Evolutionary conservation across 1,140 invertebrate species (phyloP).

Genomic region (Calosoma granatense): DNA sequence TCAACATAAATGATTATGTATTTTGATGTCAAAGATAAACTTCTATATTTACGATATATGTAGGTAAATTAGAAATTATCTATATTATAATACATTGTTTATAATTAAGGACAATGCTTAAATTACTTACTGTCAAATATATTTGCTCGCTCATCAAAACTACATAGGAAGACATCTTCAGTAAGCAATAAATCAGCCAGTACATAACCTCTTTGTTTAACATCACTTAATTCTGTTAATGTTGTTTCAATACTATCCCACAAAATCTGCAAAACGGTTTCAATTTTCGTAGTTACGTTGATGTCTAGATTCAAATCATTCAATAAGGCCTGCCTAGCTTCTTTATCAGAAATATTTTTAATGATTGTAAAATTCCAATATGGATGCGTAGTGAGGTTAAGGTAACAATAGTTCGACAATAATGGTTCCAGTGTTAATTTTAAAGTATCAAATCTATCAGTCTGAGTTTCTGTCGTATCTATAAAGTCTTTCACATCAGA

Average conservation of each 20-base stretch:
- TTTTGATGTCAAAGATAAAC: neutral
- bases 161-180: slow-evolving; percentile 12
- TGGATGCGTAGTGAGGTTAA: neutral
- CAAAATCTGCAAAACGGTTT: neutral
- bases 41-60: neutral
- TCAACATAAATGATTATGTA: slow-evolving; percentile 8
- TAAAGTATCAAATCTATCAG: slow-evolving; percentile 11
- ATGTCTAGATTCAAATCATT: neutral
- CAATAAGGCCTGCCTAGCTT: slow-evolving; percentile 4
- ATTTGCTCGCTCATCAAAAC: slow-evolving; percentile 5
- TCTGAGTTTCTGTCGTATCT: slow-evolving; percentile 8
- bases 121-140: neutral
- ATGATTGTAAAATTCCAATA: slow-evolving; percentile 4
- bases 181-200: slow-evolving; percentile 9
- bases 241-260: neutral
- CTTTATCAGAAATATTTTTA: slow-evolving; percentile 14
- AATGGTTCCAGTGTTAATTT: neutral
- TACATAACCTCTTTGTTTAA: neutral
- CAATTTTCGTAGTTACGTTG: neutral
- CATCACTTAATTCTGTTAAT: neutral
- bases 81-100: no score
- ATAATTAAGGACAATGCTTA: no score
- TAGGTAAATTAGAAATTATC: no score
- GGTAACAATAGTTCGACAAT: neutral
- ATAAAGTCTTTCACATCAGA: slow-evolving; percentile 19